Evolutionary conservation across 2,888 invertebrate species (phyloP).

Genomic region (Thera obeliscata): DNA sequence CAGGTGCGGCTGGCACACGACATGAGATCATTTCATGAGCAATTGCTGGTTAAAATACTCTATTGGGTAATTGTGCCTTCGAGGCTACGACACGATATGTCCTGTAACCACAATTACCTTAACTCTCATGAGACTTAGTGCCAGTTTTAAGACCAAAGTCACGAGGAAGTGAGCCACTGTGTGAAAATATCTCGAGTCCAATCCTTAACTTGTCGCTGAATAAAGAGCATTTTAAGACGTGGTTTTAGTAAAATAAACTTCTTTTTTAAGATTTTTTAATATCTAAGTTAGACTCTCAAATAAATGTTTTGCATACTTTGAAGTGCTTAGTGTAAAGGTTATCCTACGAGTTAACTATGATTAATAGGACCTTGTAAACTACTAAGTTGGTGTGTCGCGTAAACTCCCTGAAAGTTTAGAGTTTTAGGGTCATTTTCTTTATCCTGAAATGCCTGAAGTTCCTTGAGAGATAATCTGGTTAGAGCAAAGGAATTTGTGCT

Average conservation of each 20-base stretch:
- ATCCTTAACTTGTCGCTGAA: neutral
- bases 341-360: conserved; percentile 46
- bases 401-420: conserved; percentile 37
- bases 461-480: conserved; percentile 1
- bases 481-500: neutral
- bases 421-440: conserved; percentile 27
- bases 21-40: conserved; percentile 67
- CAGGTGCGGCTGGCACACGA: conserved; percentile 55
- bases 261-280: neutral
- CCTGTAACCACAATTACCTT: conserved; percentile 44
- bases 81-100: conserved; percentile 49
- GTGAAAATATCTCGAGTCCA: neutral
- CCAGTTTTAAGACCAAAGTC: too few relatives aligned
- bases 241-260: neutral
- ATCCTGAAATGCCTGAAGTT: conserved; percentile 12
- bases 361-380: conserved; percentile 47
- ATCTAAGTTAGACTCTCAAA: neutral
- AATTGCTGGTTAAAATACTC: conserved; percentile 62
- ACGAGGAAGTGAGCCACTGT: neutral
- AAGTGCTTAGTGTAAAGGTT: conserved; percentile 35
- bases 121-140: conserved; percentile 1
- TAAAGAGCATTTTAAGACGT: neutral
- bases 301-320: conserved; percentile 32
- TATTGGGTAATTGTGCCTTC: conserved; percentile 64
- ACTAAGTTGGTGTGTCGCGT: conserved; percentile 47